A percentile compares a stretch with the other conserved stretches of the same genome.
Conservation (phyloP, 2,888 invertebrate genomes). For the Proisotoma minuta region DNA sequence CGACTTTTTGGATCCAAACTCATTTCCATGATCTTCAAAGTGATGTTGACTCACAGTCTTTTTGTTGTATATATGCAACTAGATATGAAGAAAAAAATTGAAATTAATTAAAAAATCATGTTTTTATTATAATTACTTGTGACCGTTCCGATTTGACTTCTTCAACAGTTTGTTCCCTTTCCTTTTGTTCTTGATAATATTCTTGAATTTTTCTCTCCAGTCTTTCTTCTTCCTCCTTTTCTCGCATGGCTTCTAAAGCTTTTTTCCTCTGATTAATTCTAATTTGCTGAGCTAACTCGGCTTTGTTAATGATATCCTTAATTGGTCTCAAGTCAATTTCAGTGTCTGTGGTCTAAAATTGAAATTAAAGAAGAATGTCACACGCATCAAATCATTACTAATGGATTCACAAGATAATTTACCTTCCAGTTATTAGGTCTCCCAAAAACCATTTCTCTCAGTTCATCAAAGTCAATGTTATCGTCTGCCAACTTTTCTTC, state of each 20-base stretch:
- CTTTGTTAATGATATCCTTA: constrained; percentile 25
- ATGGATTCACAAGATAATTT: not conserved
- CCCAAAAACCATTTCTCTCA: constrained; percentile 13
- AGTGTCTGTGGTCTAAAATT: constrained; percentile 33
- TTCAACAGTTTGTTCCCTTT: not conserved
- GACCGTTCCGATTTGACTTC: not conserved
- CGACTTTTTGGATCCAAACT: too few relatives aligned
- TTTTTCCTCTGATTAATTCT: constrained; percentile 32
- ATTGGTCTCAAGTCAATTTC: constrained; percentile 25
- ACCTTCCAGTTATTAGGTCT: constrained; percentile 38
- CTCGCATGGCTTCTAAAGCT: constrained; percentile 22
- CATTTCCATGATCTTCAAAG: too few relatives aligned
- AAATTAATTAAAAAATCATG: not conserved
- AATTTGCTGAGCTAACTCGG: constrained; percentile 34
- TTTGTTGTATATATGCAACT: not conserved
- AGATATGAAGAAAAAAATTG: not conserved
- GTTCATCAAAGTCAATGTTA: constrained; percentile 16
- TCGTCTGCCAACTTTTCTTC: constrained; percentile 5
- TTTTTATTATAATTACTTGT: not conserved
- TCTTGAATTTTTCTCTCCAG: constrained; percentile 35
- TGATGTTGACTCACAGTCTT: not conserved
- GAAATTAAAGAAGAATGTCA: constrained; percentile 9
- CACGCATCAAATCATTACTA: not conserved
- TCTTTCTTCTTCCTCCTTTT: constrained; percentile 31
- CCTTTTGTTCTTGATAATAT: constrained; percentile 28